These are phyloP conservation scores for Phyllotreta cruciferae DNA, from an alignment of 2,888 invertebrate genomes.

Conservation along the genomic window DNA sequence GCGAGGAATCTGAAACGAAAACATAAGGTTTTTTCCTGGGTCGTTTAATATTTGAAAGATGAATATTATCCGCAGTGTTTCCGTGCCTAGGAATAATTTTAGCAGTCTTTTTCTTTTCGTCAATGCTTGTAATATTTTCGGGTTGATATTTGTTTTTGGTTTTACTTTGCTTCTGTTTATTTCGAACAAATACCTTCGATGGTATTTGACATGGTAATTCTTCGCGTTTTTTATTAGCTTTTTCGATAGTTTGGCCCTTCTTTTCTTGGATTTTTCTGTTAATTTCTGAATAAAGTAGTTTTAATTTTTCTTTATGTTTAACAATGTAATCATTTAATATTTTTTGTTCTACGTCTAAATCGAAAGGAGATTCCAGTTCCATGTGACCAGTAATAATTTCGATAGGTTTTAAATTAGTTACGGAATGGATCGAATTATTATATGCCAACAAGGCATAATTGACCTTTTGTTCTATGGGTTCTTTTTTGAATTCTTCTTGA, in stretches of 20 bases:
- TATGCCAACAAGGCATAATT: conserved; percentile 19
- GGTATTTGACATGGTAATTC: not conserved
- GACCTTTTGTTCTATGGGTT: conserved; percentile 1
- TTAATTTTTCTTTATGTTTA: no score
- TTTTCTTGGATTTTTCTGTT: no score
- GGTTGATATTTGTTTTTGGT: conserved; percentile 12
- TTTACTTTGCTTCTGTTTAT: conserved; percentile 16
- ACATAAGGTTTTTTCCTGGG: no score
- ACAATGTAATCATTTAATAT: no score
- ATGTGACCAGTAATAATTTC: conserved; percentile 16
- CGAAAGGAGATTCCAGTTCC: conserved; percentile 14
- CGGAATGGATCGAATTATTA: conserved; percentile 25
- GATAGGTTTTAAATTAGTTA: conserved; percentile 16
- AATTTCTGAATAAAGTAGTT: no score
- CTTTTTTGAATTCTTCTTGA: not conserved
- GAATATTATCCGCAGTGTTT: not conserved
- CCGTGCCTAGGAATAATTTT: conserved; percentile 11
- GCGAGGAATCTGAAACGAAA: no score
- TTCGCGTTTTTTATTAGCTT: no score
- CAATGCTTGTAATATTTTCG: conserved; percentile 9
- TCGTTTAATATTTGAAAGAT: no score
- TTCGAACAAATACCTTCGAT: conserved; percentile 5
- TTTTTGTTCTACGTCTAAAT: conserved; percentile 1
- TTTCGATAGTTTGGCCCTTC: no score
- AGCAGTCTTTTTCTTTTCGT: conserved; percentile 7